Conservation (phyloP, 2,888 invertebrate genomes). For the Dioctria linearis region DNA sequence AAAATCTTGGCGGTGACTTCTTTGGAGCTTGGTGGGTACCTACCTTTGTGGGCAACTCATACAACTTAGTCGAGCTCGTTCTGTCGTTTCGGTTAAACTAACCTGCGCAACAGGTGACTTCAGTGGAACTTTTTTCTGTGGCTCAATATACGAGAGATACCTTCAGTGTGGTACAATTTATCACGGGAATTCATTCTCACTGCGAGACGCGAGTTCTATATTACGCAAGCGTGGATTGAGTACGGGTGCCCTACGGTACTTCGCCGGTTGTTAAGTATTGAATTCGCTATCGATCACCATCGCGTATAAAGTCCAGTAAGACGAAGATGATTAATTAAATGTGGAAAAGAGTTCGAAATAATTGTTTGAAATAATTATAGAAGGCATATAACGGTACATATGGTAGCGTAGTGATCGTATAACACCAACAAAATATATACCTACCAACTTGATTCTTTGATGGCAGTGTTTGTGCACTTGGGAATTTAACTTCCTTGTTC, state of each 20-base stretch:
- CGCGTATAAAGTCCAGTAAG: neutral
- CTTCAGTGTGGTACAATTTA: slow-evolving; percentile 22
- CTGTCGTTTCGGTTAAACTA: slow-evolving; percentile 42
- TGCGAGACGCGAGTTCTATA: neutral
- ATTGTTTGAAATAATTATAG: neutral
- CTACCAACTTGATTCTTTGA: neutral
- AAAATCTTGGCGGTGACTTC: slow-evolving; percentile 41
- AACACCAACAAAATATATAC: neutral
- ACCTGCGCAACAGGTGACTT: slow-evolving; percentile 51
- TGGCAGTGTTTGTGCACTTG: slow-evolving; percentile 1
- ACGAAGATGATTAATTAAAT: neutral
- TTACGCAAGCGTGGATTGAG: neutral
- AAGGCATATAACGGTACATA: slow-evolving; percentile 32
- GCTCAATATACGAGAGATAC: neutral
- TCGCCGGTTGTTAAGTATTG: slow-evolving; percentile 21
- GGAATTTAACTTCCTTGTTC: slow-evolving; percentile 31
- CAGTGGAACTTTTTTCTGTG: slow-evolving; percentile 9
- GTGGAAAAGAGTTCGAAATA: slow-evolving; percentile 14
- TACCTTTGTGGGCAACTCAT: slow-evolving; percentile 9
- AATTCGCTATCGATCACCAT: slow-evolving; percentile 4
- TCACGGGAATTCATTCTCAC: neutral
- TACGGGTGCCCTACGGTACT: neutral
- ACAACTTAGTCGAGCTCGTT: slow-evolving; percentile 48
- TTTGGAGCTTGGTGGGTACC: slow-evolving; percentile 37
- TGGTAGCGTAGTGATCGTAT: neutral